Base-by-base conservation (phyloP, 2,888 invertebrate species). In the Agriopis marginaria region DNA sequence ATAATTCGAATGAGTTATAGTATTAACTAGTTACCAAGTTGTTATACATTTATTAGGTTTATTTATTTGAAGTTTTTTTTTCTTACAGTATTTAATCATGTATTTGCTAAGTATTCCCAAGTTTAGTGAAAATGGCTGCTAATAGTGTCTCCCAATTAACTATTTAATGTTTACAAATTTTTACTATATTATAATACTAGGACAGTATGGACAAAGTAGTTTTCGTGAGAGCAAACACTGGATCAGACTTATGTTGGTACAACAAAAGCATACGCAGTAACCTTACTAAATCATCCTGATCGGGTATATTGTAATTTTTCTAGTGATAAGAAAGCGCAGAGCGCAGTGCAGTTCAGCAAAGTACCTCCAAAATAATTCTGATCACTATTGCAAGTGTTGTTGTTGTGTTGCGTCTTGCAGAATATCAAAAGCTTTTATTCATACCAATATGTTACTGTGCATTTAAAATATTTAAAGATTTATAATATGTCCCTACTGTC, bases 21-120 rank as follows among this genome's bases (percentile, higher is more conserved):
- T 87, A 87, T 87, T 87, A 84, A 77, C 81, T 78, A 82, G 88
- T 88, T 88, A 88, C 86, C 86, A 85, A 81, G 78, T 81, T 78
- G 73, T 82, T 69, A 69, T 51, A 65, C 50, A 61, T 40, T 56
- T 61, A 40, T n/a, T 7, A 75, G 77, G 71, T 79, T 78, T 67
- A 55, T 63, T 73, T 72, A 42, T 56, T 58, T 71, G 61, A 63
- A 68, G 59, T 63, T 72, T 61, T 56, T 71, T 59, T 69, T 68
- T 68, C 58, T 60, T 51, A 63, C 55, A 68, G 70, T 73, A 59
- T 78, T n/a, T 70, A 70, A 54, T 70, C 66, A 74, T 66, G 66
- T 67, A 70, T 63, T 67, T 68, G 74, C 74, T 64, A 74, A 63
- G 56, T 68, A 53, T 69, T 70, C 67, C 70, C 70, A 76, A 76